Conservation (phyloP, 2,888 invertebrate species). For the Tipula vernalis region DNA sequence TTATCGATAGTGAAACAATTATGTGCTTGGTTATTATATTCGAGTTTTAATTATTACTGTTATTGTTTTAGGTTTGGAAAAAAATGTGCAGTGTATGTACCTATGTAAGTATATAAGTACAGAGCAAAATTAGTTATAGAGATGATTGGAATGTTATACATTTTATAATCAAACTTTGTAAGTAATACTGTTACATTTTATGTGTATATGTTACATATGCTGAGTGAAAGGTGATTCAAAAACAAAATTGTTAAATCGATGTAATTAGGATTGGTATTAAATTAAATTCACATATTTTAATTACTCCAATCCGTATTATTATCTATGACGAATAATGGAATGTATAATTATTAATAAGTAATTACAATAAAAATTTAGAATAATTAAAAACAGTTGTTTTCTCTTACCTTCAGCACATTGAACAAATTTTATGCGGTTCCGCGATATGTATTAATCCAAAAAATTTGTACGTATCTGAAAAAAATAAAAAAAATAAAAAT, state of each 20-base stretch:
- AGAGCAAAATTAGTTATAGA: not conserved
- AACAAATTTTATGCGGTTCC: not conserved
- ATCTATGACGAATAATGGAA: not conserved
- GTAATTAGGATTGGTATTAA: not conserved
- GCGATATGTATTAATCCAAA: not conserved
- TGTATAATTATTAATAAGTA: not conserved
- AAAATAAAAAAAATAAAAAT: not conserved
- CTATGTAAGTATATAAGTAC: too few species aligned
- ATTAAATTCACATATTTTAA: not conserved
- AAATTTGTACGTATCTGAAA: not conserved
- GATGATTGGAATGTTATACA: not conserved
- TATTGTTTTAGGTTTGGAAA: not conserved
- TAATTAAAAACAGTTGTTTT: too few species aligned
- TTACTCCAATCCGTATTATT: not conserved
- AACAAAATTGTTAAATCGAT: not conserved
- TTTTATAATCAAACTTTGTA: not conserved
- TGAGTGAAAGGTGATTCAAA: not conserved
- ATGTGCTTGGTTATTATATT: not conserved
- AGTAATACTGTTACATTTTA: not conserved
- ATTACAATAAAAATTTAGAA: too few species aligned
- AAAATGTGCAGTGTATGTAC: not conserved
- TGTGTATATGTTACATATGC: not conserved
- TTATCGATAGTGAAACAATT: slow-evolving; percentile 4
- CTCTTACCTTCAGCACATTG: not conserved
- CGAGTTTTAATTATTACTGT: not conserved